Evolutionary conservation across 2,797 vertebrate genomes (phyloP).

Genomic region (Crypturellus tataupa): DNA sequence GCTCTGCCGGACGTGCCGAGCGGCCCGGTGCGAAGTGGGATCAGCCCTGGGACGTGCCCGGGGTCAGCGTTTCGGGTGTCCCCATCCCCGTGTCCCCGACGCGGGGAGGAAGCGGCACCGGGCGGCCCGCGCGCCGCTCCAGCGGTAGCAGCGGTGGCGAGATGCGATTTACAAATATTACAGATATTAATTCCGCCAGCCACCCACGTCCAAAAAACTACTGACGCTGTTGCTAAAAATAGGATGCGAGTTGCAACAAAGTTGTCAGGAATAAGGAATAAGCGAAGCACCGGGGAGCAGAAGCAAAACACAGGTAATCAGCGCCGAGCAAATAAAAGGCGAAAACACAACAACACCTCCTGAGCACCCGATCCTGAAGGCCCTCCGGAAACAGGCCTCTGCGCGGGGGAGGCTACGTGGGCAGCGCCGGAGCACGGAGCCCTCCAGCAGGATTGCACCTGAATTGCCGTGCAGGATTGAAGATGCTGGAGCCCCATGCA

Average conservation of each 20-base stretch:
- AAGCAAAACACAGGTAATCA: slow-evolving; percentile 63
- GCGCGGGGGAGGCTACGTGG: neutral
- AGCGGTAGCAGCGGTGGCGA: neutral
- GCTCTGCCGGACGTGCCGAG: neutral
- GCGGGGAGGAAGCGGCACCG: slow-evolving; percentile 1
- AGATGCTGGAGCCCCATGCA: neutral
- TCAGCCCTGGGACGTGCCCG: fast-evolving
- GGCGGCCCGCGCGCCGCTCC: neutral
- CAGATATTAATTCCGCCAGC: slow-evolving; percentile 69
- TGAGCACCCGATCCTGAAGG: neutral
- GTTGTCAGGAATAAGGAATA: slow-evolving; percentile 68
- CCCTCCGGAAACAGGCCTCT: neutral
- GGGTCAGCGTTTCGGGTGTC: neutral
- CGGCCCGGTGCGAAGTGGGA: neutral
- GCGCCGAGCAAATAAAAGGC: slow-evolving; percentile 61
- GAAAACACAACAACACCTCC: neutral
- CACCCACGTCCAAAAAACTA: slow-evolving; percentile 73
- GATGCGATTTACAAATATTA: slow-evolving; percentile 73
- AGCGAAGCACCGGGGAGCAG: slow-evolving; percentile 44
- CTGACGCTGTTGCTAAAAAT: slow-evolving; percentile 67
- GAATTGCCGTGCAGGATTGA: neutral
- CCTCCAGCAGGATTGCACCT: neutral
- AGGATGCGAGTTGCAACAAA: slow-evolving; percentile 54
- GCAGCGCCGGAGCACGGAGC: neutral
- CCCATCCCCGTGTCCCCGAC: neutral